phyloP scores from a whole-genome alignment of 2,797 vertebrate species.

The Gymnothorax reevesii region DNA sequence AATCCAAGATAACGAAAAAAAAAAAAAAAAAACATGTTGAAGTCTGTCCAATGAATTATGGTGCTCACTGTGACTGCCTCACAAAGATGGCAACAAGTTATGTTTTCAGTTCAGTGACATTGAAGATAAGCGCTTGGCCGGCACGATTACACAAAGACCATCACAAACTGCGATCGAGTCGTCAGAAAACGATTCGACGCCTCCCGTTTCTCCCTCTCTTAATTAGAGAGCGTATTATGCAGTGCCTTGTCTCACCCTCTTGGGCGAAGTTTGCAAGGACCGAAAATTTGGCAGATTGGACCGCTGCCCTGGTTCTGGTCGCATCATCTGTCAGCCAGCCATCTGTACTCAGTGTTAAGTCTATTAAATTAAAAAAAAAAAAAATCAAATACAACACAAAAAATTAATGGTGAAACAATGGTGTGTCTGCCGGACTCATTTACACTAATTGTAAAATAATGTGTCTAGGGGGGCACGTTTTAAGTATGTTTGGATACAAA shows the following conservation, averaged over 20 bases:
- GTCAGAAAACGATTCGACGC: not conserved
- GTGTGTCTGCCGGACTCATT: not conserved
- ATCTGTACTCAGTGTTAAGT: not conserved
- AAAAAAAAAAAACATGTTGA: no score
- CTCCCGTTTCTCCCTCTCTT: not conserved
- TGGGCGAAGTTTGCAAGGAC: not conserved
- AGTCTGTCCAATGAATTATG: no score
- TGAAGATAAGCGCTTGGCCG: not conserved
- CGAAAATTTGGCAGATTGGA: not conserved
- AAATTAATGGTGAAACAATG: not conserved
- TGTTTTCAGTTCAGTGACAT: not conserved
- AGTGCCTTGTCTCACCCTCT: not conserved
- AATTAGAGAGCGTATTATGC: not conserved
- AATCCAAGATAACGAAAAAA: no score
- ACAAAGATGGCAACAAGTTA: not conserved
- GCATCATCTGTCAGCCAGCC: not conserved
- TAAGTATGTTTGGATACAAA: not conserved
- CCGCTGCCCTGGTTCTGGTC: not conserved
- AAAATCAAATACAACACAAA: not conserved
- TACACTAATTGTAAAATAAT: not conserved
- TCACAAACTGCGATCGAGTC: no score
- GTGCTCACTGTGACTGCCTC: not conserved
- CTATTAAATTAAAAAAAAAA: not conserved
- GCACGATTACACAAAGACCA: no score
- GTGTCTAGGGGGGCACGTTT: not conserved